These are phyloP conservation scores for Euclidia mi DNA, from an alignment of 2,888 invertebrate species.

Conservation along the genomic window DNA sequence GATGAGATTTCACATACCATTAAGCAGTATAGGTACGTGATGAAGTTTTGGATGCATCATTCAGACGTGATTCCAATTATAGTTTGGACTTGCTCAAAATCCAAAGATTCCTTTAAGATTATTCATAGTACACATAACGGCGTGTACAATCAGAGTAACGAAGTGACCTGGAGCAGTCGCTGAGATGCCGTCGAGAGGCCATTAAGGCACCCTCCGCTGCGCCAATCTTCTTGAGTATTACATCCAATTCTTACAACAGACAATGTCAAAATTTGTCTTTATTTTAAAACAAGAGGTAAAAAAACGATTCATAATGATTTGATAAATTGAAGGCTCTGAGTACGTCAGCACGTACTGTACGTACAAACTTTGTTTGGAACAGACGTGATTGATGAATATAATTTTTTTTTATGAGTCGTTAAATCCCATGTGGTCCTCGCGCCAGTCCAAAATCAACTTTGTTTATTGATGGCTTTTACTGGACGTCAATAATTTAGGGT, in stretches of 20 bases:
- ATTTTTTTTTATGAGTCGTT: slow-evolving; percentile 61
- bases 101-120: slow-evolving; percentile 71
- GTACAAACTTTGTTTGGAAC: slow-evolving; percentile 55
- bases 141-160: slow-evolving; percentile 86
- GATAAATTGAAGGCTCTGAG: slow-evolving; percentile 51
- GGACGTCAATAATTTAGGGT: slow-evolving; percentile 37
- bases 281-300: slow-evolving; percentile 57
- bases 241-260: slow-evolving; percentile 78
- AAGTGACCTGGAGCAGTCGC: slow-evolving; percentile 86
- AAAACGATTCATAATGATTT: slow-evolving; percentile 54
- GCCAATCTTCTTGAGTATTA: slow-evolving; percentile 86
- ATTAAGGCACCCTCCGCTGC: slow-evolving; percentile 84
- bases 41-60: slow-evolving; percentile 26
- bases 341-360: slow-evolving; percentile 51
- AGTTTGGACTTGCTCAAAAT: slow-evolving; percentile 58
- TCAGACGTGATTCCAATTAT: slow-evolving; percentile 55
- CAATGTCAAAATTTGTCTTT: slow-evolving; percentile 66
- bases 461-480: slow-evolving; percentile 52
- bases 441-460: slow-evolving; percentile 47
- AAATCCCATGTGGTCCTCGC: slow-evolving; percentile 50
- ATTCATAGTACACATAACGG: slow-evolving; percentile 81
- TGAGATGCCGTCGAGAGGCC: slow-evolving; percentile 85
- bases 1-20: neutral
- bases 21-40: slow-evolving; percentile 30
- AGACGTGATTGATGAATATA: slow-evolving; percentile 60